phyloP scores from a whole-genome alignment of 2,113 vertebrate genomes.

The Neogobius melanostomus region DNA sequence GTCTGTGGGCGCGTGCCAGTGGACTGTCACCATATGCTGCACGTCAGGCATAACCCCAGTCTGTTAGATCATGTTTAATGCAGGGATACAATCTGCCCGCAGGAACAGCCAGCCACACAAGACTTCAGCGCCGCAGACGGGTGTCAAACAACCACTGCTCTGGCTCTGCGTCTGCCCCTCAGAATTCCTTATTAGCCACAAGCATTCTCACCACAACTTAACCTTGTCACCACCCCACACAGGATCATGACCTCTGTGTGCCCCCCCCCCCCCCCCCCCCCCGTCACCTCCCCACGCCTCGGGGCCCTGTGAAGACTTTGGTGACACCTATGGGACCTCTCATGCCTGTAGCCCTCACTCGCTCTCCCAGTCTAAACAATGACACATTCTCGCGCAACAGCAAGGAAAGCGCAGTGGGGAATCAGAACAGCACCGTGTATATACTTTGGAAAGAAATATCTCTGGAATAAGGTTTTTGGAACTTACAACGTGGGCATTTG shows the following conservation, averaged over 20 bases:
- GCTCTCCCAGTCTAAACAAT: conserved; percentile 43
- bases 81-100: background rate
- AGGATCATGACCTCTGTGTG: conserved; percentile 46
- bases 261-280: conserved; percentile 27
- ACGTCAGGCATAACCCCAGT: background rate
- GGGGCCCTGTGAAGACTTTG: conserved; percentile 37
- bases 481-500: conserved; percentile 38
- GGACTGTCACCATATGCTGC: conserved; percentile 34
- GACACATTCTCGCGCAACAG: conserved; percentile 25
- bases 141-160: conserved; percentile 34
- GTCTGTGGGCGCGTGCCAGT: conserved; percentile 43
- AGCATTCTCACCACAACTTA: conserved; percentile 52
- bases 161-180: conserved; percentile 28
- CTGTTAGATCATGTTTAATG: conserved; percentile 21
- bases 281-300: conserved; percentile 8
- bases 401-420: conserved; percentile 45
- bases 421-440: conserved; percentile 31
- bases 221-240: conserved; percentile 54
- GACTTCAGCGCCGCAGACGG: conserved; percentile 17
- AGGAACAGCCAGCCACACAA: conserved; percentile 6
- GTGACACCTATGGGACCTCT: conserved; percentile 54
- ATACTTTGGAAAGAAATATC: conserved; percentile 29
- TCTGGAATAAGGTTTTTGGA: conserved; percentile 36
- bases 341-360: conserved; percentile 34
- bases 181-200: conserved; percentile 40